Evolutionary conservation across 2,888 invertebrate species (phyloP), one percentile per base, ranked within the genome.

Genomic region (Drosophila mayaguana): DNA sequence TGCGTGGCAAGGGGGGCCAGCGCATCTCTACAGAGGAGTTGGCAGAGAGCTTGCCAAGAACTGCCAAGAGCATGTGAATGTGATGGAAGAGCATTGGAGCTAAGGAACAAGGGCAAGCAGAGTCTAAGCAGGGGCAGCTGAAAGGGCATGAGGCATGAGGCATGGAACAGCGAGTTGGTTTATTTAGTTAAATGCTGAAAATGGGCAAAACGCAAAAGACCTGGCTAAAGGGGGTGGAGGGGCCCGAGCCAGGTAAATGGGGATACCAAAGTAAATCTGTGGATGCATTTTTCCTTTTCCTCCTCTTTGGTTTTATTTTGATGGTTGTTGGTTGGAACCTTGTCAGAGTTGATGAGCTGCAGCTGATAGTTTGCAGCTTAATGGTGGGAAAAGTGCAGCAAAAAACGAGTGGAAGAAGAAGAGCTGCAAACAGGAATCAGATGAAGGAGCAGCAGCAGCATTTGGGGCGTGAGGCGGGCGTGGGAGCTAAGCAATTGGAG

Each of bases 121-220:
- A 50, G 34, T 20, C 50, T 34, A 50, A 50, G 32, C 57, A 57
- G 34, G 18, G 63, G 7, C 43, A 22, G 53, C 40, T 4, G 20
- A n/a, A 9, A 14, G 57, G n/a, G 36, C 22, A 53, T 48, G 22
- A 46, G 48, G 28, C 32, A 42, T 48, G 28, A 46, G 43, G 16
- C 3, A 46, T 22, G 53, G 7, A 8, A 38, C 43, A 43, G 51
- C 56, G 53, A 72, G 61, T 55, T 69, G 77, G 77, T 85, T 85
- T 89, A 85, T 85, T 85, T 85, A 88, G 89, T 78, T 89, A 85
- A 85, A 89, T 84, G 84, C 75, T 81, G 82, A 73, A 87, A 85
- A 85, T 89, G 84, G 89, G 82, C 80, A 87, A 81, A 87, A 79
- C 71, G 84, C 67, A 75, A 56, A 57, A 61, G 67, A 50, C 55